phyloP scores from a whole-genome alignment of 2,888 invertebrate species.

The Ametastegia equiseti region DNA sequence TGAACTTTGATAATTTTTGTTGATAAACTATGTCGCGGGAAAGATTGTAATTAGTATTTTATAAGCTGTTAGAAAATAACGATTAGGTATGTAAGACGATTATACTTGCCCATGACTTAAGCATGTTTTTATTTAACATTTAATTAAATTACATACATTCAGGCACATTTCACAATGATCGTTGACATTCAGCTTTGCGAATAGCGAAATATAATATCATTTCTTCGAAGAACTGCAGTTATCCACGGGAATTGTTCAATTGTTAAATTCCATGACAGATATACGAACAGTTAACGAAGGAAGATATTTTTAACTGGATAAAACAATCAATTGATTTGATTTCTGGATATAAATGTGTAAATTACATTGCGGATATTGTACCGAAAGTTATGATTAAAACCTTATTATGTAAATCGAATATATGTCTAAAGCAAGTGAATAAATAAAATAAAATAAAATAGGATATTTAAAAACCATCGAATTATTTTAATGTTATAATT shows the following conservation, averaged over 20 bases:
- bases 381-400: not conserved
- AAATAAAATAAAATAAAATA: too few relatives aligned
- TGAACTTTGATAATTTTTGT: slow-evolving; percentile 15
- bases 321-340: not conserved
- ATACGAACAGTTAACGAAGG: not conserved
- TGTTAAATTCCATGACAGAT: not conserved
- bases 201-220: not conserved
- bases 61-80: slow-evolving; percentile 63
- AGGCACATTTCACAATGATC: slow-evolving; percentile 33
- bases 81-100: slow-evolving; percentile 70
- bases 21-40: slow-evolving; percentile 30
- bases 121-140: slow-evolving; percentile 69
- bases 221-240: not conserved
- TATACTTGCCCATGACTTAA: slow-evolving; percentile 74
- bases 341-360: not conserved
- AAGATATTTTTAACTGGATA: not conserved
- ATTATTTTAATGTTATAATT: not conserved
- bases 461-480: too few relatives aligned
- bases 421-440: not conserved
- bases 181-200: slow-evolving; percentile 33
- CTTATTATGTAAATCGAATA: not conserved
- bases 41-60: slow-evolving; percentile 66
- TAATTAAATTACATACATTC: slow-evolving; percentile 50
- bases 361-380: not conserved
- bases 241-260: not conserved